Conservation (phyloP, 2,113 vertebrate genomes). For the Mus pahari region DNA sequence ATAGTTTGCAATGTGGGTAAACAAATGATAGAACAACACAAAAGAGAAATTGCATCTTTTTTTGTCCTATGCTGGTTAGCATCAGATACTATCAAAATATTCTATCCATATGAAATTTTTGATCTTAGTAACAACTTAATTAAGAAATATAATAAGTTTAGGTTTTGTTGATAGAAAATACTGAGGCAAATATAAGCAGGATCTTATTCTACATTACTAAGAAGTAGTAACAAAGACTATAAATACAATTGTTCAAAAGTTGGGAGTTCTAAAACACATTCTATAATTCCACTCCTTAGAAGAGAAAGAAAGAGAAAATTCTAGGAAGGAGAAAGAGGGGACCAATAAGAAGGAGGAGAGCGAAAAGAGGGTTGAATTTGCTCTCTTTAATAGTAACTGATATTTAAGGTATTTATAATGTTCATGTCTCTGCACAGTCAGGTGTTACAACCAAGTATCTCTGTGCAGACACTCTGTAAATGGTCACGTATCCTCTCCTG, state of each 20-base stretch:
- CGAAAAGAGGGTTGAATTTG: neutral
- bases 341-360: neutral
- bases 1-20: neutral
- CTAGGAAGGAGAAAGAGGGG: neutral
- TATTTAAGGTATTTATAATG: no score
- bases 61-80: neutral
- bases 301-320: neutral
- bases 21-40: neutral
- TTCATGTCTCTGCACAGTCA: neutral
- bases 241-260: neutral
- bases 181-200: neutral
- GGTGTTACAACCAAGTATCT: neutral
- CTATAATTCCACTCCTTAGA: neutral
- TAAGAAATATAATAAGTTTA: neutral
- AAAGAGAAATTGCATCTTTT: neutral
- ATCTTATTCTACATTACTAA: neutral
- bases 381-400: neutral
- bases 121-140: neutral
- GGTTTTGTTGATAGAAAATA: neutral
- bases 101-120: neutral
- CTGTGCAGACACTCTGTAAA: neutral
- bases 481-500: neutral
- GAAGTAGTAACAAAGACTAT: neutral
- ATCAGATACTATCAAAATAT: neutral
- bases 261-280: neutral